Conservation (phyloP, 2,113 vertebrate genomes). For the Channa maculata region DNA sequence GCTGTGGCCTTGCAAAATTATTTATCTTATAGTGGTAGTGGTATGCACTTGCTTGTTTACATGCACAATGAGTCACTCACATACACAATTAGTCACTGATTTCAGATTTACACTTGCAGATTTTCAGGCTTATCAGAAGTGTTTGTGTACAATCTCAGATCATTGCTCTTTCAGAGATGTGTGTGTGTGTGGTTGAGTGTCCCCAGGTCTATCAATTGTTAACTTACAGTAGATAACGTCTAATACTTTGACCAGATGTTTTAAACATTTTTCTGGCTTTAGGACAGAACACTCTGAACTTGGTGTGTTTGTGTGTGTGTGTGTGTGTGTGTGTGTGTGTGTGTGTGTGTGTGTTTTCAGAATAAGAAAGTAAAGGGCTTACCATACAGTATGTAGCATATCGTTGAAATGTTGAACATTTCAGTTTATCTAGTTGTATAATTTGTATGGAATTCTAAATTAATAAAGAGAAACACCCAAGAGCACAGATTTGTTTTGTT, state of each 20-base stretch:
- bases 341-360: conserved; percentile 6
- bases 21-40: background rate
- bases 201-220: conserved; percentile 71
- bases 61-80: background rate
- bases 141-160: conserved; percentile 53
- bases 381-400: background rate
- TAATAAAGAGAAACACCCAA: background rate
- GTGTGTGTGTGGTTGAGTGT: conserved; percentile 31
- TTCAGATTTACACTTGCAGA: conserved; percentile 16
- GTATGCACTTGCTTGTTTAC: background rate
- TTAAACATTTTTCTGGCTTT: conserved; percentile 39
- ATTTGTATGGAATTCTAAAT: background rate
- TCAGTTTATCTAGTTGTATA: background rate
- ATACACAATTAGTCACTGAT: background rate
- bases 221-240: conserved; percentile 69
- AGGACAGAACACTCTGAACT: conserved; percentile 55
- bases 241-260: conserved; percentile 76
- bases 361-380: background rate
- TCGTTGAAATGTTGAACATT: background rate
- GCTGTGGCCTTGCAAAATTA: background rate
- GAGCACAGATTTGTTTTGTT: background rate
- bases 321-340: too few relatives aligned
- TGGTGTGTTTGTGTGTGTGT: too few relatives aligned
- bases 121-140: conserved; percentile 52
- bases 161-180: conserved; percentile 37